Conservation (phyloP, 1,140 invertebrate species). For the Heliconius hermathena region DNA sequence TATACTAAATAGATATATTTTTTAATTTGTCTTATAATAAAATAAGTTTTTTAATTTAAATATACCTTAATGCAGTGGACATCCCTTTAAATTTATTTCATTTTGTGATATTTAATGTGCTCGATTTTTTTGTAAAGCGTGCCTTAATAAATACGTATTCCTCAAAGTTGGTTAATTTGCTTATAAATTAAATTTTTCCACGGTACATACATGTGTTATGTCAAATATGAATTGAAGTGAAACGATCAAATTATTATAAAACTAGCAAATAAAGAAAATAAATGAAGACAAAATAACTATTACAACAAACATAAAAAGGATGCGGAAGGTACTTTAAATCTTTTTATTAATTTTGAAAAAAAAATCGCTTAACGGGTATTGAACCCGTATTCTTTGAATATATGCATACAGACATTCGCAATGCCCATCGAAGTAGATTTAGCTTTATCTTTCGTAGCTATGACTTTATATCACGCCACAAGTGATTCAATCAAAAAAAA, state of each 20-base stretch:
- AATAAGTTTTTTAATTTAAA: not conserved
- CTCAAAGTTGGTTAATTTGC: conserved; percentile 67
- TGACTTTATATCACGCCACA: no score
- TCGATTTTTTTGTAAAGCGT: not conserved
- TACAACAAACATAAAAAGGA: not conserved
- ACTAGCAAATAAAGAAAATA: conserved; percentile 28
- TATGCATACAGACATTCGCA: no score
- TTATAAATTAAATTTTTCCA: not conserved
- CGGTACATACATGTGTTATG: not conserved
- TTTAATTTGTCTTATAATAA: no score
- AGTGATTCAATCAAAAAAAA: no score
- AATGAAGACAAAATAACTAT: conserved; percentile 44
- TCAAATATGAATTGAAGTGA: not conserved
- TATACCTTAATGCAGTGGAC: not conserved
- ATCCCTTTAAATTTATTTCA: not conserved
- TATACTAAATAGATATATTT: not conserved
- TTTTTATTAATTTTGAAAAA: not conserved
- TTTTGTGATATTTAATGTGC: not conserved
- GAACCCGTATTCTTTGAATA: not conserved
- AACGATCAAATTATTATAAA: conserved; percentile 26
- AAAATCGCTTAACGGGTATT: not conserved
- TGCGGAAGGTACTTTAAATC: not conserved
- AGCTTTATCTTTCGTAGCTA: no score
- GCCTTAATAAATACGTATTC: conserved; percentile 42
- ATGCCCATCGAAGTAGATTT: no score